Conservation (phyloP, 2,888 invertebrate species). For the Stenodera caucasica region DNA sequence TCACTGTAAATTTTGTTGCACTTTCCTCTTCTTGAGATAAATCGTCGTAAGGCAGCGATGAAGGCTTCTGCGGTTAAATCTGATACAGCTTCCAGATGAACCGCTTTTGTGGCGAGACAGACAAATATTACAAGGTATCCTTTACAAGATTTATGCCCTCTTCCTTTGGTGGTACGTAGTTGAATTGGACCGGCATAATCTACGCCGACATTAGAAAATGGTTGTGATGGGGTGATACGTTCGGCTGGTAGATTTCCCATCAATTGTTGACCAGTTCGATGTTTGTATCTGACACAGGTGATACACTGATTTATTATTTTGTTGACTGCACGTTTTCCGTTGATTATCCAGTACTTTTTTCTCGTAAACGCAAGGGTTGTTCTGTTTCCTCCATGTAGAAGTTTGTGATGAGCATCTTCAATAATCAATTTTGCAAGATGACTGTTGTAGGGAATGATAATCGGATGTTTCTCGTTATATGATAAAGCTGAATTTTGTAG, state of each 20-base stretch:
- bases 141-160: slow-evolving; percentile 29
- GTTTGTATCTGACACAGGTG: too few relatives aligned
- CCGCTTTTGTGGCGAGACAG: slow-evolving; percentile 35
- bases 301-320: too few relatives aligned
- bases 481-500: too few relatives aligned
- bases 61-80: slow-evolving; percentile 35
- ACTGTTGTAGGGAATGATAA: background rate
- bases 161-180: slow-evolving; percentile 16
- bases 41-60: slow-evolving; percentile 33
- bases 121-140: slow-evolving; percentile 37
- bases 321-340: too few relatives aligned
- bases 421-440: background rate
- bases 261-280: too few relatives aligned
- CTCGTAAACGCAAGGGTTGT: too few relatives aligned
- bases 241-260: too few relatives aligned
- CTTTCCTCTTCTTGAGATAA: slow-evolving; percentile 33
- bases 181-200: too few relatives aligned
- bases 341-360: too few relatives aligned
- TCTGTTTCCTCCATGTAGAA: background rate
- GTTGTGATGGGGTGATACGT: too few relatives aligned
- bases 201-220: too few relatives aligned
- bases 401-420: background rate
- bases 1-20: slow-evolving; percentile 34
- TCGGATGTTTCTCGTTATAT: too few relatives aligned
- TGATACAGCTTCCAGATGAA: slow-evolving; percentile 37